Evolutionary conservation across 2,797 vertebrate genomes (phyloP).

Genomic region (Triplophysa yarkandensis): DNA sequence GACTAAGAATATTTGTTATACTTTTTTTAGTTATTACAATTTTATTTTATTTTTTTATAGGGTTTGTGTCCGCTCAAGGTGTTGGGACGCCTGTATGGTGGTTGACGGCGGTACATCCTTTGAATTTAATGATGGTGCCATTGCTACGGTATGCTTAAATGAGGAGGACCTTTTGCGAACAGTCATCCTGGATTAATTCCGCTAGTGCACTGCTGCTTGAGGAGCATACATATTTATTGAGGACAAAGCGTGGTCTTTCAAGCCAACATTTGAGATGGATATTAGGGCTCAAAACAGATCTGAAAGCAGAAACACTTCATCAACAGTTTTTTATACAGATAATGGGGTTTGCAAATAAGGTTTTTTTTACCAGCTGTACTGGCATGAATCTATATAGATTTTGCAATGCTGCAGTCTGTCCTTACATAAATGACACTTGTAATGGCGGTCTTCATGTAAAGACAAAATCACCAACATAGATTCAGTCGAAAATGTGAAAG

Average conservation of each 20-base stretch:
- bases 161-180: conserved; percentile 89
- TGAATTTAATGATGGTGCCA: conserved; percentile 97
- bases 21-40: too few species aligned
- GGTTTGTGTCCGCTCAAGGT: conserved; percentile 91
- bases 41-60: too few species aligned
- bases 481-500: not conserved
- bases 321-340: conserved; percentile 8
- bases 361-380: conserved; percentile 15
- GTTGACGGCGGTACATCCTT: conserved; percentile 96
- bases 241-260: conserved; percentile 2
- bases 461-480: not conserved
- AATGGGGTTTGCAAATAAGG: not conserved
- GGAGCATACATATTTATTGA: conserved; percentile 1
- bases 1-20: too few species aligned
- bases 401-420: not conserved
- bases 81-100: conserved; percentile 99
- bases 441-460: not conserved
- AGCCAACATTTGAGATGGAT: not conserved
- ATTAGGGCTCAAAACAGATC: not conserved
- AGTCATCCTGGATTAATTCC: conserved; percentile 78
- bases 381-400: not conserved
- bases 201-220: conserved; percentile 10
- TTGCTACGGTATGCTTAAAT: conserved; percentile 86
- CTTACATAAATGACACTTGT: not conserved
- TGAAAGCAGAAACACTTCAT: not conserved